Evolutionary conservation across 1,140 invertebrate genomes (phyloP), one percentile per base, ranked within the genome.

Genomic region (Hycleus cichorii): DNA sequence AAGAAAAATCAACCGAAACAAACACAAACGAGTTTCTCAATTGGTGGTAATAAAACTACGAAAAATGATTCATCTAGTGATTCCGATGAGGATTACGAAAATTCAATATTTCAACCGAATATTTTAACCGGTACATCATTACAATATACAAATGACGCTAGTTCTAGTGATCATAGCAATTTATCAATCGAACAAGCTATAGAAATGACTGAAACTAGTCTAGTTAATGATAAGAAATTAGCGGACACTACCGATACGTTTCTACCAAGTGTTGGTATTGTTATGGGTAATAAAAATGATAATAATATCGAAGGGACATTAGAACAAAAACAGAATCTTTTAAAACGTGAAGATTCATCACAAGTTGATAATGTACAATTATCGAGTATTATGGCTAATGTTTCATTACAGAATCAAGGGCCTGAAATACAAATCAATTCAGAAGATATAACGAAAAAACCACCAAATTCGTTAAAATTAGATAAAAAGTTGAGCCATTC

Each of bases 401-500:
- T 84, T 67, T 70, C 79, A 6, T 39, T 49, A 76, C 60, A 76
- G 71, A 73, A 79, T 10, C 69, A 77, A 12, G 81, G 81, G 44
- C 86, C 87, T 0, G 85, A 89, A 69, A 89, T 88, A 49, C 79
- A 78, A 6, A 79, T 85, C 56, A 67, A 64, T 52, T 70, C 66
- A 18, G 72, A 70, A 52, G 59, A 69, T 32, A 57, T 59, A 11
- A 66, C 80, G 66, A 68, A 74, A 45, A 51, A 72, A 24, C 77
- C 79, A 2, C 79, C 79, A 0, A 79, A 75, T 10, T 77, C 76
- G 1, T 67, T 85, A 9, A 74, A 80, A 60, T 66, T 85, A 0
- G 71, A 77, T 1, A 80, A 81, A 58, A 85, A 83, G 60, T 76
- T 83, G 25, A 86, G 82, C 43, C 84, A 87, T 60, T 89, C 86